Percentiles rank a stretch among this genome's conserved stretches.
Evolutionary conservation across 2,797 vertebrate species (phyloP).

Genomic region (Coendou prehensilis): DNA sequence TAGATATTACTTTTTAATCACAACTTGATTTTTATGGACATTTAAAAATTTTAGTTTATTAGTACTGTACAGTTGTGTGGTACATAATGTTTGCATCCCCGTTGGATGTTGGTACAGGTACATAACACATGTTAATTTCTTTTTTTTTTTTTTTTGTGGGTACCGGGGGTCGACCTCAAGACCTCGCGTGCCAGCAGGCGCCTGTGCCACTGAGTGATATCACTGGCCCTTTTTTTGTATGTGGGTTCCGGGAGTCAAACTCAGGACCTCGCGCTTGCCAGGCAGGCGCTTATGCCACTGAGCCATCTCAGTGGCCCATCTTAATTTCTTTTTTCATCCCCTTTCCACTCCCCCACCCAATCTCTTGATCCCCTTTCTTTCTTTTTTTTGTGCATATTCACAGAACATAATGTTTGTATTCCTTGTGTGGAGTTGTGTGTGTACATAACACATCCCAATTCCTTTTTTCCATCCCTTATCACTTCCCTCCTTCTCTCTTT

Average conservation of each 20-base stretch:
- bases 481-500: neutral
- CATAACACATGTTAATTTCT: neutral
- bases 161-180: too few relatives aligned
- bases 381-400: neutral
- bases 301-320: too few relatives aligned
- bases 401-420: neutral
- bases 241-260: too few relatives aligned
- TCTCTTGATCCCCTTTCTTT: neutral
- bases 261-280: too few relatives aligned
- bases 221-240: too few relatives aligned
- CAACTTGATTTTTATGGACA: neutral
- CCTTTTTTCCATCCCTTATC: neutral
- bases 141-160: neutral
- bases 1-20: constrained; percentile 23
- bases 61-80: neutral
- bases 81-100: too few relatives aligned
- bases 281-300: too few relatives aligned
- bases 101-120: neutral
- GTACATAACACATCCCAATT: neutral
- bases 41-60: neutral
- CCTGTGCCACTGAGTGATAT: too few relatives aligned
- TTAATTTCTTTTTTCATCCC: neutral
- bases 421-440: neutral
- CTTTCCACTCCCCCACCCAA: neutral
- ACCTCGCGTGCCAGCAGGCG: too few relatives aligned